Evolutionary conservation across 2,888 invertebrate genomes (phyloP), one percentile per base, ranked within the genome.

Genomic region (Scaptomyza polygonia): DNA sequence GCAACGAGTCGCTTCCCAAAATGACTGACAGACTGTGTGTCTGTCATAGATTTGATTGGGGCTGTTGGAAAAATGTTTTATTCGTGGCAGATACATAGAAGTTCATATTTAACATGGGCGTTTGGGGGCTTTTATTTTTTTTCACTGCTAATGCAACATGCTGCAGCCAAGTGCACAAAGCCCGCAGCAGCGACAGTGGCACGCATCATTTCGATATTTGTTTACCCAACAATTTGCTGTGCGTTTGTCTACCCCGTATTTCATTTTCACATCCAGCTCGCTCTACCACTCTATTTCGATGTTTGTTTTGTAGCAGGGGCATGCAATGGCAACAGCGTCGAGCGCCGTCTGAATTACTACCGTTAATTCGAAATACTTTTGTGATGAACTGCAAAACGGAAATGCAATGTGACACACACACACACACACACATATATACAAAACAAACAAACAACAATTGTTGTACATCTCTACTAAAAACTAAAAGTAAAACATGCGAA

Each of bases 151-250:
- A 5, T 59, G 72, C 68, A 67, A 62, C 70, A 49, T 55, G 65
- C 63, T 59, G 72, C 63, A 57, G 27, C 55, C 49, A 73, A 72
- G 68, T 68, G 72, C 53, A 59, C 72, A 65, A 63, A 59, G 55
- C 56, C 48, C 29, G 63, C 69, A 48, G 66, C 73, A 64, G 66
- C 51, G 45, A 56, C 61, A 56, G 73, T 18, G 66, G 79, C 72
- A 81, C 79, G 85, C 79, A 78, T 80, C 78, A 74, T 75, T 81
- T 62, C 59, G 67, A 67, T 80, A 72, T 80, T 85, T 80, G 80
- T 80, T 80, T 80, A 79, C 62, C 67, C 85, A 80, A 85, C 80
- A 85, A 75, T 85, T 71, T 73, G 51, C 58, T 29, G 54, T 74
- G 45, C 51, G 45, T 58, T 72, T 29, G 9, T 39, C 61, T 16